Percentiles rank a stretch among this genome's conserved stretches.
phyloP scores from a whole-genome alignment of 2,113 vertebrate species.

The Ahaetulla prasina region DNA sequence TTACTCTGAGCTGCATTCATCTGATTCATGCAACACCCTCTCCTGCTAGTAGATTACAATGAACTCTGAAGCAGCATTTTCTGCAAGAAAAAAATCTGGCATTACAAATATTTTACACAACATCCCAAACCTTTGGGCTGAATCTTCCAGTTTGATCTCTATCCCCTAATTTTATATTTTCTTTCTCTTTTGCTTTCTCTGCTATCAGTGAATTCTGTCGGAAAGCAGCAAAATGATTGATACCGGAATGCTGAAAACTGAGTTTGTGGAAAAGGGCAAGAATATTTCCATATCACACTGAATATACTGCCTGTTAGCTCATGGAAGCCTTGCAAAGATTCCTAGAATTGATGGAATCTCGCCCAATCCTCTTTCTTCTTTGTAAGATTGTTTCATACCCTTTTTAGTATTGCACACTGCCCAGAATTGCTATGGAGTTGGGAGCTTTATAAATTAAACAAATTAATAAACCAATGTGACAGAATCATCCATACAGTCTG shows the following conservation, averaged over 20 bases:
- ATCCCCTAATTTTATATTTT: background rate
- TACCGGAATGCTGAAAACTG: background rate
- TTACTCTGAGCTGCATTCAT: constrained; percentile 63
- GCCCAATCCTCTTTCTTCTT: background rate
- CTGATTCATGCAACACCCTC: constrained; percentile 64
- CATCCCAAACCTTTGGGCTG: background rate
- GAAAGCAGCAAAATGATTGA: constrained; percentile 12
- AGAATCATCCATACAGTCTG: background rate
- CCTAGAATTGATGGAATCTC: background rate
- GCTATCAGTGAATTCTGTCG: background rate
- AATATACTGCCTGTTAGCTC: background rate
- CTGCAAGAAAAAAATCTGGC: constrained; percentile 26
- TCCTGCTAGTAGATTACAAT: constrained; percentile 50
- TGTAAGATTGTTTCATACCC: background rate
- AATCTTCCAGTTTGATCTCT: constrained; percentile 4
- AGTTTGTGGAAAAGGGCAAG: background rate
- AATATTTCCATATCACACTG: background rate
- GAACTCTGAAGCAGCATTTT: constrained; percentile 43
- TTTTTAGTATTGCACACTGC: background rate
- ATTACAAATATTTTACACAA: background rate
- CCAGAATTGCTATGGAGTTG: background rate
- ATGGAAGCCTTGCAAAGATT: background rate
- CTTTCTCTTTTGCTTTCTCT: background rate
- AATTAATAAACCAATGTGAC: background rate
- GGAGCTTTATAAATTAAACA: background rate